These are phyloP conservation scores for Epizoanthus stellaris DNA, from an alignment of 92 coral and sea anemone genomes.

Conservation along the genomic window DNA sequence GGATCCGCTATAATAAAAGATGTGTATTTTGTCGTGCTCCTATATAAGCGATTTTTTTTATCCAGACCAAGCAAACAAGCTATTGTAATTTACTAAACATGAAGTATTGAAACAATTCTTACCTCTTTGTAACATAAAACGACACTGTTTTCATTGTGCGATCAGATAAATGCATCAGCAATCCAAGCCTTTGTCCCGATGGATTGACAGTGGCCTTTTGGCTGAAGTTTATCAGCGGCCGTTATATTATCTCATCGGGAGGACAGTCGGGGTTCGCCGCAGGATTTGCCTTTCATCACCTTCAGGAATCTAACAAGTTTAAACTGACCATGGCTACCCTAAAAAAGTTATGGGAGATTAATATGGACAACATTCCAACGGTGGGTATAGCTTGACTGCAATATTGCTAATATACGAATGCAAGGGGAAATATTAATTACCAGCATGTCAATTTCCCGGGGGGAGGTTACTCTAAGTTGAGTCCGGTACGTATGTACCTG, in stretches of 20 bases:
- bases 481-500: too few species aligned
- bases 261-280: constrained; percentile 83
- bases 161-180: constrained; percentile 72
- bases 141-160: neutral
- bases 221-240: constrained; percentile 76
- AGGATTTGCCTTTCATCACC: constrained; percentile 77
- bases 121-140: neutral
- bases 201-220: constrained; percentile 83
- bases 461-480: too few species aligned
- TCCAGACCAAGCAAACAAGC: too few species aligned
- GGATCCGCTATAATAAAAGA: too few species aligned
- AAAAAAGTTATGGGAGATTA: constrained; percentile 69
- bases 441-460: too few species aligned
- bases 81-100: too few species aligned
- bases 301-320: constrained; percentile 55
- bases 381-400: constrained; percentile 15
- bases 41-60: too few species aligned
- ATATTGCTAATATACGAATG: neutral
- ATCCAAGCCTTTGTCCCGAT: constrained; percentile 65
- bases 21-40: too few species aligned
- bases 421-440: too few species aligned
- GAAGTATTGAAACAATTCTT: too few species aligned
- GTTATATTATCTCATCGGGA: constrained; percentile 83
- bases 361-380: constrained; percentile 65
- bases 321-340: constrained; percentile 70